Evolutionary conservation across 2,888 invertebrate genomes (phyloP).

Genomic region (Tuberolachnus salignus): DNA sequence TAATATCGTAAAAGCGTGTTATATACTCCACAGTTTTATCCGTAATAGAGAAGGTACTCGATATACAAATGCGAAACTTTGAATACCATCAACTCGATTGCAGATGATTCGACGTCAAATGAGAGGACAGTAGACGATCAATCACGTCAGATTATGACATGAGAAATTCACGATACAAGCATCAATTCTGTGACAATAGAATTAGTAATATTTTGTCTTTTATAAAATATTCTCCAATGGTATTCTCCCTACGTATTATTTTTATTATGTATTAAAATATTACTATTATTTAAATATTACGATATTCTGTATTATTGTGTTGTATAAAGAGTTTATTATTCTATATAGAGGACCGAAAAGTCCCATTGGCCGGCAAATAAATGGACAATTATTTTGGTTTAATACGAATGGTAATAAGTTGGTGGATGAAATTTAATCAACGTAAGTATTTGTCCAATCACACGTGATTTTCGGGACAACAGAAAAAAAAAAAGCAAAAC

Average conservation of each 20-base stretch:
- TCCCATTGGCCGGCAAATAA: constrained; percentile 1
- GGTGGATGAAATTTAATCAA: too few species aligned
- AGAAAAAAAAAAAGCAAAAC: too few species aligned
- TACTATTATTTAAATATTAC: neutral
- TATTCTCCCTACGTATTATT: neutral
- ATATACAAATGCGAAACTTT: constrained; percentile 10
- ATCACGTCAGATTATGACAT: neutral
- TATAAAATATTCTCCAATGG: constrained; percentile 1
- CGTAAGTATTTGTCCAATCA: too few species aligned
- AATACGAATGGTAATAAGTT: neutral
- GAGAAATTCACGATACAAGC: constrained; percentile 12
- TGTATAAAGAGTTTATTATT: neutral
- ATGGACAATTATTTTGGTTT: neutral
- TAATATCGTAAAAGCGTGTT: constrained; percentile 56
- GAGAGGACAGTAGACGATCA: neutral
- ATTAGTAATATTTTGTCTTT: neutral
- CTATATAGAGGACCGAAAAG: neutral
- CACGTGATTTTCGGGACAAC: too few species aligned
- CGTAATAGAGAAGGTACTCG: constrained; percentile 34
- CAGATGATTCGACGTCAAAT: constrained; percentile 19
- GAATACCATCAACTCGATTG: constrained; percentile 1
- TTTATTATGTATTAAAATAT: neutral
- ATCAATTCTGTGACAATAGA: constrained; percentile 14
- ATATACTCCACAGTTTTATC: constrained; percentile 58
- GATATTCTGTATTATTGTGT: neutral